phyloP scores from a whole-genome alignment of 2,888 invertebrate genomes.

The Halocaridina rubra region DNA sequence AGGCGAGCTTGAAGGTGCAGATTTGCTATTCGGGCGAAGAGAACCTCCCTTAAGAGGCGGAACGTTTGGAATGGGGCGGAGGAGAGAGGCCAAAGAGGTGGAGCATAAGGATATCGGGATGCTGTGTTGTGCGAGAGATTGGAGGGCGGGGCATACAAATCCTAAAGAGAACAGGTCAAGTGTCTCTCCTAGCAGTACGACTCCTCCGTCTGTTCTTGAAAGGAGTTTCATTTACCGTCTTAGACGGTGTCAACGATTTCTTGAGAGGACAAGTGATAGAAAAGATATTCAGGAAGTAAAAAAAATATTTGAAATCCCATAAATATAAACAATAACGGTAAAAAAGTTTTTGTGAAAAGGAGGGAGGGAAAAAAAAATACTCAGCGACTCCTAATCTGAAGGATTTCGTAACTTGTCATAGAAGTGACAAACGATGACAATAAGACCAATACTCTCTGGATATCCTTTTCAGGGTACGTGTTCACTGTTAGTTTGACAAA shows the following conservation, averaged over 20 bases:
- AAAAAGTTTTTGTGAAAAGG: neutral
- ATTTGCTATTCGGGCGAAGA: too few species aligned
- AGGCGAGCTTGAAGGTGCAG: too few species aligned
- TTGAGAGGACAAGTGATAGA: neutral
- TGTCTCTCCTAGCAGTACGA: constrained; percentile 51
- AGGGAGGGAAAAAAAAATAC: neutral
- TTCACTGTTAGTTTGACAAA: neutral
- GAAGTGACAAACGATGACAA: constrained; percentile 47
- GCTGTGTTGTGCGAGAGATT: too few species aligned
- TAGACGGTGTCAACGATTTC: constrained; percentile 19
- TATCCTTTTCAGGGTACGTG: constrained; percentile 62
- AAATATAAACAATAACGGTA: neutral
- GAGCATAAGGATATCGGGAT: too few species aligned
- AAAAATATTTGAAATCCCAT: too few species aligned
- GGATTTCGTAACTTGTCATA: neutral
- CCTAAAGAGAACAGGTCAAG: constrained; percentile 47
- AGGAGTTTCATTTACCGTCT: constrained; percentile 21
- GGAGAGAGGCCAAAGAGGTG: too few species aligned
- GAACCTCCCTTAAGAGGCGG: too few species aligned
- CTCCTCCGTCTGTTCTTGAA: constrained; percentile 54
- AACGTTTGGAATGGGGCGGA: too few species aligned
- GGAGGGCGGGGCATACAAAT: constrained; percentile 28
- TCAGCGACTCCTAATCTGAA: neutral
- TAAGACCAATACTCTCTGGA: constrained; percentile 60
- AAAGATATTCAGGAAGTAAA: neutral